phyloP scores from a whole-genome alignment of 2,888 invertebrate genomes.

The Dryococelus australis region DNA sequence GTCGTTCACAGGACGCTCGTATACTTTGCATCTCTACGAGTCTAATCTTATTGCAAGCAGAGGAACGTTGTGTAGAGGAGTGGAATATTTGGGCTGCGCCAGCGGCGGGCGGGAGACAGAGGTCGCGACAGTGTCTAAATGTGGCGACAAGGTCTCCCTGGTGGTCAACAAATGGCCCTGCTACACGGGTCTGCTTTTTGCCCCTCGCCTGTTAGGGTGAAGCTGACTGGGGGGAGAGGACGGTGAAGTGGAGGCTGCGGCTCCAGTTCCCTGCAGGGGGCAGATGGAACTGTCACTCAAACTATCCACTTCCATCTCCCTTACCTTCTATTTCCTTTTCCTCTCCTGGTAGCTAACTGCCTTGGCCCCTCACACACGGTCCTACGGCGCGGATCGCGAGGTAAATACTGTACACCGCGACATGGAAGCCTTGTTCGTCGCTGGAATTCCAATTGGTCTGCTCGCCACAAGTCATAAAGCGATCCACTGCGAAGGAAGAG shows the following conservation, averaged over 20 bases:
- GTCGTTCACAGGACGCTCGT: not conserved
- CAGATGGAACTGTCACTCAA: slow-evolving; percentile 31
- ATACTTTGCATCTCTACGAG: no score
- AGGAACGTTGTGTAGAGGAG: not conserved
- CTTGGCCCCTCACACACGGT: not conserved
- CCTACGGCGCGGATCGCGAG: not conserved
- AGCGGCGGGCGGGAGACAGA: not conserved
- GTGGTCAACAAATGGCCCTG: slow-evolving; percentile 10
- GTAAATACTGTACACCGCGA: not conserved
- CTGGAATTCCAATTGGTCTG: not conserved
- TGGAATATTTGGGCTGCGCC: not conserved
- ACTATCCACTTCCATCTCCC: not conserved
- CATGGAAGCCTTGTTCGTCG: not conserved
- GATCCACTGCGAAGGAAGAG: no score
- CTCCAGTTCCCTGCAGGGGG: slow-evolving; percentile 2
- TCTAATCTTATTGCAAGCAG: not conserved
- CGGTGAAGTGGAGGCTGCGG: not conserved
- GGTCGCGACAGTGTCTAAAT: no score
- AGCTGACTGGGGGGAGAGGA: not conserved
- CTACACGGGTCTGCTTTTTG: slow-evolving; percentile 23
- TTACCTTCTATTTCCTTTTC: not conserved
- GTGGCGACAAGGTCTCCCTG: not conserved
- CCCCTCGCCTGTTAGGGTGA: not conserved
- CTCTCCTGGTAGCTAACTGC: no score
- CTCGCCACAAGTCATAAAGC: no score